Evolutionary conservation across 2,797 vertebrate genomes (phyloP).

Genomic region (Tadarida brasiliensis): DNA sequence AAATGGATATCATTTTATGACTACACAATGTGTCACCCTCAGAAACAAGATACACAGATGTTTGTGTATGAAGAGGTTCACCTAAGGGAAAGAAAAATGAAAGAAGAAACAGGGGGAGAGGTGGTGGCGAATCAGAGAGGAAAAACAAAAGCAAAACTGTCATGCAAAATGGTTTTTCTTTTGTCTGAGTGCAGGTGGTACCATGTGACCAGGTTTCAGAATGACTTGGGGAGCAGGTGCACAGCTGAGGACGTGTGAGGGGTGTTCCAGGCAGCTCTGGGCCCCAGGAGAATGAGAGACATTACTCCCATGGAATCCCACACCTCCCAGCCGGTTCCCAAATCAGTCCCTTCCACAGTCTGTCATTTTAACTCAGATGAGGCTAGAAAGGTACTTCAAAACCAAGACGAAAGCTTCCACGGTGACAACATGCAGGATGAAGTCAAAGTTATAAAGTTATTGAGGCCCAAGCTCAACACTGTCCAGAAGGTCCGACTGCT

Average conservation of each 20-base stretch:
- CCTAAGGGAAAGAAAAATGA: neutral
- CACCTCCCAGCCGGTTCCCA: neutral
- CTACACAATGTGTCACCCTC: neutral
- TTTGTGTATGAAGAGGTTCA: neutral
- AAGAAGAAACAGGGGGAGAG: neutral
- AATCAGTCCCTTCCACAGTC: neutral
- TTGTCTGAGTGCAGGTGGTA: neutral
- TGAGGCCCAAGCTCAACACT: rapidly evolving
- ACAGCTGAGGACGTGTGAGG: neutral
- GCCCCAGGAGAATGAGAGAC: neutral
- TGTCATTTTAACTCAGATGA: neutral
- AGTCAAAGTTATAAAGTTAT: too few species aligned
- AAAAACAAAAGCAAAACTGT: neutral
- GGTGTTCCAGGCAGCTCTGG: too few species aligned
- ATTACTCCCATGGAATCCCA: rapidly evolving
- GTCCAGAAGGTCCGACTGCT: rapidly evolving
- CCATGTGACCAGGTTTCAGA: neutral
- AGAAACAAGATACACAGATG: neutral
- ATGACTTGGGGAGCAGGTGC: neutral
- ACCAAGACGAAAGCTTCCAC: neutral
- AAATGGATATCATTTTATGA: neutral
- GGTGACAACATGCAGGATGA: neutral
- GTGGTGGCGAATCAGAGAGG: neutral
- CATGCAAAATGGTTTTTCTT: neutral
- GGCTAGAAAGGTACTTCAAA: neutral